A percentile compares a stretch with the other conserved stretches of the same genome.
Evolutionary conservation across 64 coral and sea anemone species (phyloP).

Genomic region (Acropora tenuis): DNA sequence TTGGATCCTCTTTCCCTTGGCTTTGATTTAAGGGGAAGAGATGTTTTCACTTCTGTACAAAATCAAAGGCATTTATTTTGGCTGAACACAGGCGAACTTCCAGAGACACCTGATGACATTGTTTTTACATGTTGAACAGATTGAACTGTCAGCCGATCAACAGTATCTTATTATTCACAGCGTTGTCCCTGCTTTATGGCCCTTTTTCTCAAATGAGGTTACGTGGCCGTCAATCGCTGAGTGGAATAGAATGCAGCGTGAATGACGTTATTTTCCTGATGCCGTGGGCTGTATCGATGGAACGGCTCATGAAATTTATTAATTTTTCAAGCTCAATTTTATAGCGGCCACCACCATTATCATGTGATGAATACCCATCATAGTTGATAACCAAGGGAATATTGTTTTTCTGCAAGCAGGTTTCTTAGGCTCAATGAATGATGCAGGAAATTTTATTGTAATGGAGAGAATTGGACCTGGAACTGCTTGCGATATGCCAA

Average conservation of each 20-base stretch:
- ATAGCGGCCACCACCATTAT: constrained; percentile 29
- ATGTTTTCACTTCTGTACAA: constrained; percentile 4
- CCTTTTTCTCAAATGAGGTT: constrained; percentile 31
- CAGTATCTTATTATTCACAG: not conserved
- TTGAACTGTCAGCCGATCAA: not conserved
- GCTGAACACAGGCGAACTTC: constrained; percentile 7
- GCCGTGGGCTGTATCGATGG: constrained; percentile 19
- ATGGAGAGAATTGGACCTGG: too few species aligned
- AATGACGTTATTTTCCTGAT: constrained; percentile 36
- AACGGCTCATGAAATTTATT: constrained; percentile 49
- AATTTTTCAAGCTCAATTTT: constrained; percentile 12
- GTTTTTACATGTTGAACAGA: not conserved
- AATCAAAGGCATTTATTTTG: constrained; percentile 12
- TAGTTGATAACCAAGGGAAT: constrained; percentile 45
- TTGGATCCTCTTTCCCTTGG: too few species aligned
- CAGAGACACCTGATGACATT: constrained; percentile 3
- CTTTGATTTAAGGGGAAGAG: constrained; percentile 3
- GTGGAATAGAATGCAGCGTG: constrained; percentile 31
- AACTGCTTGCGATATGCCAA: constrained; percentile 22
- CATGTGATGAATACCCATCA: constrained; percentile 47
- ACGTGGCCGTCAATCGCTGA: constrained; percentile 21
- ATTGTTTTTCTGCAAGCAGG: constrained; percentile 58
- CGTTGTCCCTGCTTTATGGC: not conserved
- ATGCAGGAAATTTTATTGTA: constrained; percentile 6
- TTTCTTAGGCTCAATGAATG: constrained; percentile 34